phyloP scores from a whole-genome alignment of 2,888 invertebrate genomes.

The Chydorus sphaericus region DNA sequence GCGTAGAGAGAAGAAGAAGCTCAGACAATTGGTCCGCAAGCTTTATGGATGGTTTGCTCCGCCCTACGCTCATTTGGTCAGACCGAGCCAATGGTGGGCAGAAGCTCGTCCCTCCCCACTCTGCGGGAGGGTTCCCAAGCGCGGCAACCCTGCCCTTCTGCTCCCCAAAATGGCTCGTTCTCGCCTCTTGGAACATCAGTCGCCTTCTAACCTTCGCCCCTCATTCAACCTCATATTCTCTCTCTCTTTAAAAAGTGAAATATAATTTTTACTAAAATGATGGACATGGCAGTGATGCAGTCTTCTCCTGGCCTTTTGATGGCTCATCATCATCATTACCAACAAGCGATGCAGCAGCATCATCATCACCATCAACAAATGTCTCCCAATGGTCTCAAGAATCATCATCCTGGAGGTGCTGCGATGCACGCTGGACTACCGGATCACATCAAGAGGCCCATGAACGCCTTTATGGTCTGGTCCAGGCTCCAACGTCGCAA shows the following conservation, averaged over 20 bases:
- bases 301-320: conserved; percentile 2
- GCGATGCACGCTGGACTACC: neutral
- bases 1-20: too few species aligned
- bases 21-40: too few species aligned
- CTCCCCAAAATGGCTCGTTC: neutral
- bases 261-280: neutral
- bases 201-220: neutral
- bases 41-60: too few species aligned
- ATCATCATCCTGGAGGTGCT: neutral
- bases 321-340: neutral
- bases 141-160: neutral
- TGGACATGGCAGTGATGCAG: conserved; percentile 6
- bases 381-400: neutral
- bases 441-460: conserved; percentile 81
- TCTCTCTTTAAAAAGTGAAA: neutral
- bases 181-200: neutral
- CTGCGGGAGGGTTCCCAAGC: neutral
- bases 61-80: neutral
- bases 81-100: neutral
- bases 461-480: conserved; percentile 95
- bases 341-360: neutral
- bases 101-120: neutral
- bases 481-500: conserved; percentile 72
- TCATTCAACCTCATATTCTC: neutral
- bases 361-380: neutral